phyloP scores from a whole-genome alignment of 2,797 vertebrate genomes.

The Lophius americanus region DNA sequence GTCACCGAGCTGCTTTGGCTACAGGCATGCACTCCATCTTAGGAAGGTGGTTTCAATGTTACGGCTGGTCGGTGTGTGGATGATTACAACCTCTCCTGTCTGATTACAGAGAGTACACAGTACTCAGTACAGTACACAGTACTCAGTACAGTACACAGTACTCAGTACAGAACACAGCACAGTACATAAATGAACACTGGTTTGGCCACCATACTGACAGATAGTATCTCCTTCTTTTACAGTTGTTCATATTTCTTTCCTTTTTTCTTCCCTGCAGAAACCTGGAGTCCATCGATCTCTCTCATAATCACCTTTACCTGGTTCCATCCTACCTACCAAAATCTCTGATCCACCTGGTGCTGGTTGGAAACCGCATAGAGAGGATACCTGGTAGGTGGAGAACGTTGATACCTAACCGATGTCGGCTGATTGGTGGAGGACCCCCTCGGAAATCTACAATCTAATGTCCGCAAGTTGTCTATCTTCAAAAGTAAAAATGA shows the following conservation, averaged over 20 bases:
- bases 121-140: too few species aligned
- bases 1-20: too few species aligned
- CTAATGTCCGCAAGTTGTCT: too few species aligned
- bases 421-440: background rate
- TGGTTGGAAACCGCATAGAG: slow-evolving; percentile 94
- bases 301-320: slow-evolving; percentile 91
- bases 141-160: too few species aligned
- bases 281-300: slow-evolving; percentile 95
- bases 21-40: too few species aligned
- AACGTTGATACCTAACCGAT: background rate
- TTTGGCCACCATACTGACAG: background rate
- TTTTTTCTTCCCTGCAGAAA: slow-evolving; percentile 78
- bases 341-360: slow-evolving; percentile 90
- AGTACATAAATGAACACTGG: background rate
- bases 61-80: too few species aligned
- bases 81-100: too few species aligned
- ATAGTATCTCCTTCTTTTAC: background rate
- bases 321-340: slow-evolving; percentile 95
- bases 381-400: slow-evolving; percentile 85
- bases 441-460: background rate
- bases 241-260: too few species aligned
- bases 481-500: background rate
- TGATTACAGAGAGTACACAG: too few species aligned
- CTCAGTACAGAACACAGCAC: too few species aligned
- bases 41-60: too few species aligned